Percentiles rank a stretch among this genome's conserved stretches.
Evolutionary conservation across 2,113 vertebrate genomes (phyloP).

Genomic region (Trogon surrucura): DNA sequence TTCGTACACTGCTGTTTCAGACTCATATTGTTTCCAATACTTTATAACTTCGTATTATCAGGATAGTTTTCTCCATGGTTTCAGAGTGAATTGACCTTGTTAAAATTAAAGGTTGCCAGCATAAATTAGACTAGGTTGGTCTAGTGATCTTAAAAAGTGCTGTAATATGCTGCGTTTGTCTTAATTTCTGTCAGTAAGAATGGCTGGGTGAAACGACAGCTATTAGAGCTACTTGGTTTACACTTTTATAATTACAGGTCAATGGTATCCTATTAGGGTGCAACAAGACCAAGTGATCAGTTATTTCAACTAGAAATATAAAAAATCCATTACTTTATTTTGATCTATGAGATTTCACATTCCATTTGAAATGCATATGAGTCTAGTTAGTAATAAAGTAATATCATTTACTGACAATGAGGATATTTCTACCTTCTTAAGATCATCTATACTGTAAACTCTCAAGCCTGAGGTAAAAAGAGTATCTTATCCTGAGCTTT

Average conservation of each 20-base stretch:
- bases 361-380: background rate
- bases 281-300: background rate
- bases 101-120: slow-evolving; percentile 55
- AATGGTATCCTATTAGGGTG: background rate
- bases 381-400: background rate
- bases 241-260: background rate
- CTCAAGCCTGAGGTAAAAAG: background rate
- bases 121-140: slow-evolving; percentile 40
- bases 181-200: background rate
- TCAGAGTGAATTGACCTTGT: slow-evolving; percentile 34
- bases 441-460: background rate
- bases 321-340: background rate
- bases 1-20: background rate
- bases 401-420: background rate
- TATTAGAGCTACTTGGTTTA: background rate
- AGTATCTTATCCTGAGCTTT: background rate
- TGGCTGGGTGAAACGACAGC: background rate
- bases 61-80: background rate
- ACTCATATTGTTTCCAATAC: background rate
- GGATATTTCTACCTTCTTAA: background rate
- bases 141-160: slow-evolving; percentile 1
- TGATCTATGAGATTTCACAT: background rate
- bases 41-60: slow-evolving; percentile 15
- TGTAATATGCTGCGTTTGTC: background rate
- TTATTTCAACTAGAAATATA: background rate